phyloP scores from a whole-genome alignment of 2,797 vertebrate genomes.

The Gambusia yucatana region DNA sequence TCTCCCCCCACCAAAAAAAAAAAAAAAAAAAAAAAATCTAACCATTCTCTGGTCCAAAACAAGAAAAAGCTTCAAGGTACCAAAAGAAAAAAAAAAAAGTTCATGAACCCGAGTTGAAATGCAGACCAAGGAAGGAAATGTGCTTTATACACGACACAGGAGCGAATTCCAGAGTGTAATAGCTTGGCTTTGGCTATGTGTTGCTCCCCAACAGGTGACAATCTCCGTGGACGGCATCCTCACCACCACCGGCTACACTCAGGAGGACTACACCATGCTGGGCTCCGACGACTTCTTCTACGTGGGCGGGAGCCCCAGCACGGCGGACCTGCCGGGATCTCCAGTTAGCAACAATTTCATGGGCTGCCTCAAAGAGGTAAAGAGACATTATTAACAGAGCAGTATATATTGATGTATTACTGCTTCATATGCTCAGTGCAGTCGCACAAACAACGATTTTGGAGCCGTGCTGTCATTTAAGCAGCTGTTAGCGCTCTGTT shows the following conservation, averaged over 20 bases:
- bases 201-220: slow-evolving; percentile 94
- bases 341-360: slow-evolving; percentile 99
- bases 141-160: slow-evolving; percentile 50
- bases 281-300: slow-evolving; percentile 99
- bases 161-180: slow-evolving; percentile 71
- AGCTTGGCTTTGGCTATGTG: slow-evolving; percentile 84
- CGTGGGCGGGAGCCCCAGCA: slow-evolving; percentile 98
- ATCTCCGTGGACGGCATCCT: slow-evolving; percentile 99
- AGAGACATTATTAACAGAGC: slow-evolving; percentile 41
- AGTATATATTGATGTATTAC: background rate
- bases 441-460: background rate
- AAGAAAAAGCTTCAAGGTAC: slow-evolving; percentile 68
- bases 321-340: slow-evolving; percentile 96
- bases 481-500: background rate
- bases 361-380: slow-evolving; percentile 98
- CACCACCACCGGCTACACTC: slow-evolving; percentile 98
- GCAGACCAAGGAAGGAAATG: slow-evolving; percentile 76
- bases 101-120: slow-evolving; percentile 56
- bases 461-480: background rate
- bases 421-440: background rate
- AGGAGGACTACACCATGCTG: slow-evolving; percentile 99
- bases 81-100: slow-evolving; percentile 47
- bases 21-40: slow-evolving; percentile 41
- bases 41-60: slow-evolving; percentile 79
- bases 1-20: too few species aligned